Evolutionary conservation across 2,888 invertebrate species (phyloP).

Genomic region (Drosophila yooni): DNA sequence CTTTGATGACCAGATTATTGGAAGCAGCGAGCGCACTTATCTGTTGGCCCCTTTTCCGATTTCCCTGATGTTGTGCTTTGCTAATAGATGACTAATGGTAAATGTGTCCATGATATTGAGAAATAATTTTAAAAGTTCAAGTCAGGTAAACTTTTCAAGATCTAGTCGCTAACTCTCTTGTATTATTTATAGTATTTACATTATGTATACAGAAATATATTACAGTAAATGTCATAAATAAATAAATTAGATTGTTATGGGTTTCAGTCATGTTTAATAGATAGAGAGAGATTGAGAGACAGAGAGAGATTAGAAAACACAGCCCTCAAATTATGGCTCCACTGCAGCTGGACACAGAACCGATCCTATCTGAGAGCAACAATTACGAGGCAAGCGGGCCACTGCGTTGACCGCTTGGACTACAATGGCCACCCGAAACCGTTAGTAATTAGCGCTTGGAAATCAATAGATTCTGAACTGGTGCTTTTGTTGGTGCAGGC

Average conservation of each 20-base stretch:
- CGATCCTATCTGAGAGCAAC: constrained; percentile 47
- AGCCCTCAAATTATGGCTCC: neutral
- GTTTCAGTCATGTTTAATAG: neutral
- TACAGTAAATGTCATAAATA: neutral
- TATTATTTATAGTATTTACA: neutral
- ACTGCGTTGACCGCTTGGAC: neutral
- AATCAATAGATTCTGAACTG: constrained; percentile 62
- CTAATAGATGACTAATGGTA: neutral
- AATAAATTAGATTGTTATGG: neutral
- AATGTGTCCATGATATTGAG: neutral
- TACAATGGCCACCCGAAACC: neutral
- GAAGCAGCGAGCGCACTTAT: too few relatives aligned
- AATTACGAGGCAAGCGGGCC: constrained; percentile 46
- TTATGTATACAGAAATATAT: neutral
- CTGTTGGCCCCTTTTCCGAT: neutral
- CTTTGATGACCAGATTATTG: neutral
- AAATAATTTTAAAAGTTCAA: neutral
- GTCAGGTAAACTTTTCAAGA: neutral
- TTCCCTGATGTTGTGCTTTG: neutral
- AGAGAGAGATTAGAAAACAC: neutral
- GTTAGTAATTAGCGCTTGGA: constrained; percentile 63
- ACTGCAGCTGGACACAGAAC: neutral
- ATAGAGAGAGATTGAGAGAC: neutral
- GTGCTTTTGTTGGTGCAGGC: constrained; percentile 13
- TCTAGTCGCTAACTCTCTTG: neutral